Evolutionary conservation across 2,888 invertebrate species (phyloP), one percentile per base, ranked within the genome.

Genomic region (Digitonthophagus gazella): DNA sequence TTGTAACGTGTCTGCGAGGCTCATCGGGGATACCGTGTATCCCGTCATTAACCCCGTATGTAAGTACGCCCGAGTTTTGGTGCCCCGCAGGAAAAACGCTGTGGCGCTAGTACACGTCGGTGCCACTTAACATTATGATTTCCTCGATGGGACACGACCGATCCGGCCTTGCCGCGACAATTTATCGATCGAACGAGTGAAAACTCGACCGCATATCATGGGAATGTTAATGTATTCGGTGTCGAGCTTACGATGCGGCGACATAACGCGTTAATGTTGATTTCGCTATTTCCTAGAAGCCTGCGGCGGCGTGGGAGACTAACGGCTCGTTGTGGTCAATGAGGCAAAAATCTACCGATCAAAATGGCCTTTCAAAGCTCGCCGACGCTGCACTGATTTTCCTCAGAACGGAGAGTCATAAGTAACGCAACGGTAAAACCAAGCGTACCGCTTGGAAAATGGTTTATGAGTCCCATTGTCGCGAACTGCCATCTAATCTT

Each of bases 71-170:
- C 11, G 3, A 44, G 28, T 44, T 44, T 44, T 44, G 28, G 22
- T 22, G 6, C 22, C 22, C 6, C n/a, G 57, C 57, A 54, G 11
- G 54, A 2, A 8, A 57, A 57, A 57, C 57, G 16, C 15, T 16
- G 57, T 5, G 11, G 57, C 57, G 14, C 15, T 16, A 15, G 5
- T 15, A 57, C 57, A 1, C 57, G 57, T 5, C n/a, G 14, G 16
- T 58, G 2, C 57, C 15, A 58, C 15, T 14, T 58, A 58, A 58
- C 58, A 58, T 58, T 58, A 58, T 58, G 58, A 58, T 58, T 58
- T 58, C 58, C 58, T 58, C 18, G n/a, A n/a, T n/a, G n/a, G n/a
- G n/a, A n/a, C n/a, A n/a, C n/a, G n/a, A n/a, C n/a, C n/a, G n/a
- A n/a, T n/a, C n/a, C n/a, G n/a, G n/a, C n/a, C n/a, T n/a, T n/a